phyloP scores from a whole-genome alignment of 1,140 invertebrate genomes.

The Scaptomyza hsui region DNA sequence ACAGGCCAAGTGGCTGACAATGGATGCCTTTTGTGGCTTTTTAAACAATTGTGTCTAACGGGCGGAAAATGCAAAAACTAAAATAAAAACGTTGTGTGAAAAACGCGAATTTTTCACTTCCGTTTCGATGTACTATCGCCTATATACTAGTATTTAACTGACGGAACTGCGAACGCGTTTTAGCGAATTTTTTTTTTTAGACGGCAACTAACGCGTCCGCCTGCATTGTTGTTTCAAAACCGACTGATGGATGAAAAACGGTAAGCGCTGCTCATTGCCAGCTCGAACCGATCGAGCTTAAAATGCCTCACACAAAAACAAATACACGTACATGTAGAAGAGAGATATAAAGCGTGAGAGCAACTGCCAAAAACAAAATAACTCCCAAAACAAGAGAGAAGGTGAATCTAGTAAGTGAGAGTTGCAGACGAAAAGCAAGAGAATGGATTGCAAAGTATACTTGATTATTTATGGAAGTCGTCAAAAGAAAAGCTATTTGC shows the following conservation, averaged over 20 bases:
- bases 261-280: conserved; percentile 53
- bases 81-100: conserved; percentile 78
- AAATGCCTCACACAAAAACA: conserved; percentile 20
- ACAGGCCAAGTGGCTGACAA: conserved; percentile 66
- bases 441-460: not conserved
- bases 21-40: conserved; percentile 65
- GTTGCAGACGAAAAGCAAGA: too few species aligned
- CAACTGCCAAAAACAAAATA: conserved; percentile 42
- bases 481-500: not conserved
- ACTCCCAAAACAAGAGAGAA: conserved; percentile 4
- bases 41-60: conserved; percentile 68
- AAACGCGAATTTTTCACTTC: conserved; percentile 80
- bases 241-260: conserved; percentile 65
- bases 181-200: conserved; percentile 40
- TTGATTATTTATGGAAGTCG: not conserved
- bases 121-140: conserved; percentile 59
- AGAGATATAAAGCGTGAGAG: conserved; percentile 19
- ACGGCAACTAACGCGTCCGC: conserved; percentile 70
- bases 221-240: conserved; percentile 75
- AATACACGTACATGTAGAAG: not conserved
- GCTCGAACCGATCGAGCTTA: conserved; percentile 45
- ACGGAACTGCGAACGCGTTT: conserved; percentile 61
- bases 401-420: conserved; percentile 33
- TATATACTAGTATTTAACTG: conserved; percentile 3
- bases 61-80: conserved; percentile 76